phyloP scores from a whole-genome alignment of 2,113 vertebrate genomes.

The Anguilla rostrata region DNA sequence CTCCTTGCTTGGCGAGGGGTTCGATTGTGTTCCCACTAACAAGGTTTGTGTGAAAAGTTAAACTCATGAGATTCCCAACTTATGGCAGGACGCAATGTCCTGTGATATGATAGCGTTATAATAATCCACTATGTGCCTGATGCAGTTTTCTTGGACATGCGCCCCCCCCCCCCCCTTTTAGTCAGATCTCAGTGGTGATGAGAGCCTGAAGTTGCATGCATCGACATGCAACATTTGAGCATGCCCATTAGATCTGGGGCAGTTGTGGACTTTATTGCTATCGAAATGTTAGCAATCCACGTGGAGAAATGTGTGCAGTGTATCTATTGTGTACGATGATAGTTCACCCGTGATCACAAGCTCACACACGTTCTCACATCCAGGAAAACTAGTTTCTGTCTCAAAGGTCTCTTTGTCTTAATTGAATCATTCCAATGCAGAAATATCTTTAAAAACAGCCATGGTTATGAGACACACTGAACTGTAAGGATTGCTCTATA shows the following conservation, averaged over 20 bases:
- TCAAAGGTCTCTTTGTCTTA: not conserved
- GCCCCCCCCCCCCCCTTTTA: not conserved
- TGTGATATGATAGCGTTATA: not conserved
- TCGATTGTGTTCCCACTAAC: constrained; percentile 76
- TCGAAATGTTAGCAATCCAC: not conserved
- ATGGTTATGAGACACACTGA: not conserved
- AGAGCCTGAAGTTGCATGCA: not conserved
- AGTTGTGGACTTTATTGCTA: not conserved
- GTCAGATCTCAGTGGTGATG: not conserved
- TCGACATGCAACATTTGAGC: no score
- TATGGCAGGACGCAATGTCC: not conserved
- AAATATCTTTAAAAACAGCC: not conserved
- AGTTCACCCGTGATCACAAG: not conserved
- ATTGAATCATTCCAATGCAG: not conserved
- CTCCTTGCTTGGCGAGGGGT: constrained; percentile 75
- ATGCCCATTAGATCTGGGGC: no score
- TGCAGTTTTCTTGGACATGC: not conserved
- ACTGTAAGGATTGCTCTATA: not conserved
- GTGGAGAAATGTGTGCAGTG: not conserved
- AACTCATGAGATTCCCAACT: constrained; percentile 8
- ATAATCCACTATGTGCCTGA: not conserved
- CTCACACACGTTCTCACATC: not conserved
- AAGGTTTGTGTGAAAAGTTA: constrained; percentile 77
- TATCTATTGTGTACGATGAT: not conserved
- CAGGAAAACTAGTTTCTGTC: not conserved